A percentile compares a stretch with the other conserved stretches of the same genome.
Conservation (phyloP, 2,113 vertebrate species). For the Brienomyrus longianalis region DNA sequence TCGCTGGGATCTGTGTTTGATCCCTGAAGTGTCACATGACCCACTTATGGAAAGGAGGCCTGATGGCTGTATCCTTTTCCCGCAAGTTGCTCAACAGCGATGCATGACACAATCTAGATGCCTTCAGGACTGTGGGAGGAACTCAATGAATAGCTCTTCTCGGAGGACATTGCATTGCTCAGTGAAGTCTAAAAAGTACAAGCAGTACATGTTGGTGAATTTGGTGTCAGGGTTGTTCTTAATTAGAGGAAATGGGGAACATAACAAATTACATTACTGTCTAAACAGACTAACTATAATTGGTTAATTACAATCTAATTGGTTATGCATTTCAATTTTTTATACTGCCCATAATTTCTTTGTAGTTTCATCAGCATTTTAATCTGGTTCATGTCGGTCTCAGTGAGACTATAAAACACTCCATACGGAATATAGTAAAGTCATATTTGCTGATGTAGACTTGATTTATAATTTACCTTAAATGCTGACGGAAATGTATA, state of each 20-base stretch:
- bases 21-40: neutral
- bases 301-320: neutral
- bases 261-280: neutral
- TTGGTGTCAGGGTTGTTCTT: neutral
- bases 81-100: neutral
- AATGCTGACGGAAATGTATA: constrained; percentile 38
- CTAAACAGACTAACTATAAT: neutral
- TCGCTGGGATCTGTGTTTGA: neutral
- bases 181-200: neutral
- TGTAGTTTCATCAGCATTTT: neutral
- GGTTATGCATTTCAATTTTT: neutral
- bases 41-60: neutral
- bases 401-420: neutral
- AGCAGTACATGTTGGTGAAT: neutral
- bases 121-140: neutral
- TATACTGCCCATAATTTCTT: neutral
- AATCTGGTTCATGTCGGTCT: neutral
- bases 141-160: neutral
- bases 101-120: neutral
- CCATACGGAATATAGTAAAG: constrained; percentile 34
- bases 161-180: neutral
- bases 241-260: neutral
- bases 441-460: constrained; percentile 34
- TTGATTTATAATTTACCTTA: constrained; percentile 44
- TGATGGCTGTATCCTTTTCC: neutral